Evolutionary conservation across 2,888 invertebrate species (phyloP).

Genomic region (Gandaritis pyraliata): DNA sequence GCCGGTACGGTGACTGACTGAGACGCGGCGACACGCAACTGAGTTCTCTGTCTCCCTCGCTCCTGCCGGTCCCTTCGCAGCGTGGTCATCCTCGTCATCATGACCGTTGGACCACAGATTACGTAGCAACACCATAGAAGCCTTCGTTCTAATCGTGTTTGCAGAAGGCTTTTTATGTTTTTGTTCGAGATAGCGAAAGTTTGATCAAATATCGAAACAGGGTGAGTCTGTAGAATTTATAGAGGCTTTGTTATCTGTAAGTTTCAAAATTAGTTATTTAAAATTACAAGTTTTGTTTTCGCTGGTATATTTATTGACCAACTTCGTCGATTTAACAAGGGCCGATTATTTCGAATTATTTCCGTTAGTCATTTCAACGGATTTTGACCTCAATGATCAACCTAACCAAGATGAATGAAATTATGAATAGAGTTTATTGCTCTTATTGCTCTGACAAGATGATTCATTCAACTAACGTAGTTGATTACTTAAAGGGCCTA

Average conservation of each 20-base stretch:
- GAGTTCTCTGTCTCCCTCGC: constrained; percentile 61
- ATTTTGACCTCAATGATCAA: constrained; percentile 33
- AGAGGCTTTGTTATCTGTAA: neutral
- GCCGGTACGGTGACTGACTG: constrained; percentile 62
- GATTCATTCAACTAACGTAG: constrained; percentile 21
- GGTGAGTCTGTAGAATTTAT: constrained; percentile 4
- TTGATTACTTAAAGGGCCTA: neutral
- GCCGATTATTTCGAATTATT: neutral
- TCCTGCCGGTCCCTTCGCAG: constrained; percentile 53
- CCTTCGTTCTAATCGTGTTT: constrained; percentile 40
- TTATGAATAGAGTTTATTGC: constrained; percentile 26
- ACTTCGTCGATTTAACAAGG: neutral
- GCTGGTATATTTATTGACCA: no score
- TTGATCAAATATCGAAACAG: constrained; percentile 11
- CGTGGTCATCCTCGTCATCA: constrained; percentile 64
- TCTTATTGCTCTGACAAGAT: constrained; percentile 26
- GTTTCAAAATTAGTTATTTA: neutral
- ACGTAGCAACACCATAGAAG: constrained; percentile 31
- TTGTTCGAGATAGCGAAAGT: constrained; percentile 28
- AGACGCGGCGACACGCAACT: constrained; percentile 62
- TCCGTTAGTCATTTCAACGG: constrained; percentile 25
- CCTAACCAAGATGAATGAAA: constrained; percentile 28
- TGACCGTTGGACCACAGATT: constrained; percentile 56
- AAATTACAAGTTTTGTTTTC: no score
- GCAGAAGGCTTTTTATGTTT: constrained; percentile 36